These are phyloP conservation scores for Bruchidius siliquastri DNA, from an alignment of 2,888 invertebrate species.

Conservation along the genomic window DNA sequence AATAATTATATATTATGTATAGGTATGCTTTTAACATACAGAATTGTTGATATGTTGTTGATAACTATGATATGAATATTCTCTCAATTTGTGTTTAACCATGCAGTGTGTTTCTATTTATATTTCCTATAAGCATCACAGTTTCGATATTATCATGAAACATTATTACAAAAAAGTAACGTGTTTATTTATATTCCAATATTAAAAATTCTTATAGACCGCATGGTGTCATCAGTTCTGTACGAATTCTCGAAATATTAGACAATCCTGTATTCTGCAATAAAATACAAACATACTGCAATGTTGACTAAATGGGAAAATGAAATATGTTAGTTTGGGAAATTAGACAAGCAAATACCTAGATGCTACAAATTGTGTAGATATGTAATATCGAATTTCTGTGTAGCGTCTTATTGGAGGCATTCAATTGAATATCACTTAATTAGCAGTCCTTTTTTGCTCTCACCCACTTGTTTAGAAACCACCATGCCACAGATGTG, in stretches of 20 bases:
- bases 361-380: no score
- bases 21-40: constrained; percentile 17
- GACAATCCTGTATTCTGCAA: not conserved
- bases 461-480: no score
- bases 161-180: no score
- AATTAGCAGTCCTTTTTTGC: no score
- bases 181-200: no score
- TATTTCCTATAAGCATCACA: not conserved
- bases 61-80: constrained; percentile 4
- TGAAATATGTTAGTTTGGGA: not conserved
- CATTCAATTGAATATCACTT: no score
- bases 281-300: not conserved
- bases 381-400: no score
- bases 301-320: not conserved
- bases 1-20: constrained; percentile 1
- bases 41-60: constrained; percentile 1
- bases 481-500: no score
- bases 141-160: not conserved
- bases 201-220: not conserved
- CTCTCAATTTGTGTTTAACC: constrained; percentile 5
- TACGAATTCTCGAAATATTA: not conserved
- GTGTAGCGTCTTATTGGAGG: no score
- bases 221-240: not conserved
- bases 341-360: not conserved
- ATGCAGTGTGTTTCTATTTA: constrained; percentile 12